phyloP scores from a whole-genome alignment of 2,113 vertebrate species.

The Galemys pyrenaicus region DNA sequence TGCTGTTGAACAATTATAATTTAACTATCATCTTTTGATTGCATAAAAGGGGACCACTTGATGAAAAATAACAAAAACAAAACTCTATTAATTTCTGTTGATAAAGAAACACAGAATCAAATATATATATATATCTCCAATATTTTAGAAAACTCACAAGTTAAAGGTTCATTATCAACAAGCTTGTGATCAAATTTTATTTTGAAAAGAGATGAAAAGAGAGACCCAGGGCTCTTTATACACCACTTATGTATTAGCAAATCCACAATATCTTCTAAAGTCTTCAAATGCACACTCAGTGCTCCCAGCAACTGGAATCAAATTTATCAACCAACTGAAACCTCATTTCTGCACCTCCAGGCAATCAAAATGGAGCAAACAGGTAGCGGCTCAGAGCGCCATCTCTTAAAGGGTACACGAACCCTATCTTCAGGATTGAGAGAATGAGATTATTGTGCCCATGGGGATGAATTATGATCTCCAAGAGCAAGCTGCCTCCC shows the following conservation, averaged over 20 bases:
- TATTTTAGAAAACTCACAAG: slow-evolving; percentile 29
- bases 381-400: neutral
- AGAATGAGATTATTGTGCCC: neutral
- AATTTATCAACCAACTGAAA: neutral
- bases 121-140: neutral
- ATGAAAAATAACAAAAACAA: slow-evolving; percentile 21
- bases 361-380: neutral
- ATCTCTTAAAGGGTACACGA: neutral
- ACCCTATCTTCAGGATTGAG: neutral
- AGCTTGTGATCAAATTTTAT: neutral
- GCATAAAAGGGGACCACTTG: slow-evolving; percentile 1
- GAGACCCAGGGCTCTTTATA: neutral
- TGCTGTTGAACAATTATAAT: neutral
- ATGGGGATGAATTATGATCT: neutral
- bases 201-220: neutral
- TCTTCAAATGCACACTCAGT: neutral
- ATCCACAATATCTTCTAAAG: neutral
- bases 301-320: neutral
- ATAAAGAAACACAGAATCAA: neutral
- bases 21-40: neutral
- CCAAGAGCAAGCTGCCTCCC: neutral
- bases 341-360: neutral
- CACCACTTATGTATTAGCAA: neutral
- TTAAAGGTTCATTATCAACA: neutral
- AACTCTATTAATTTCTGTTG: neutral